Percentiles rank a stretch among this genome's conserved stretches.
Evolutionary conservation across 2,888 invertebrate genomes (phyloP).

Genomic region (Ormyrus rosae): DNA sequence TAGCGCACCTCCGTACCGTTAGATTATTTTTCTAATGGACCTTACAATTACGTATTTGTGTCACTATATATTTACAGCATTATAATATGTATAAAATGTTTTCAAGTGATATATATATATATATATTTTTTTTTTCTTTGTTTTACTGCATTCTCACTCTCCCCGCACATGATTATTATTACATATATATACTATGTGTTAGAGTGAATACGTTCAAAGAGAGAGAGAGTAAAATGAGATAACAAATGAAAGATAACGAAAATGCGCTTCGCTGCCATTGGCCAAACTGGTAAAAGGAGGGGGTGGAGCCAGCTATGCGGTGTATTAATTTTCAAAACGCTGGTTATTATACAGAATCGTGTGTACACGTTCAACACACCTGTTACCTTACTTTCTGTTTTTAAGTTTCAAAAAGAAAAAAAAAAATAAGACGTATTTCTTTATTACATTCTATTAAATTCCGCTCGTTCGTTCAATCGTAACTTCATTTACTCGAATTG

Average conservation of each 20-base stretch:
- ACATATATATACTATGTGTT: conserved; percentile 44
- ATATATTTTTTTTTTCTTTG: conserved; percentile 37
- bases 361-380: conserved; percentile 39
- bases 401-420: not conserved
- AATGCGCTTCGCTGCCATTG: conserved; percentile 74
- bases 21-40: conserved; percentile 44
- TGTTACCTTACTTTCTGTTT: conserved; percentile 13
- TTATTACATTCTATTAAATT: conserved; percentile 36
- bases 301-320: conserved; percentile 76
- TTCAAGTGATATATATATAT: conserved; percentile 23
- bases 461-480: conserved; percentile 42
- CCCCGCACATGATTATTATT: conserved; percentile 58
- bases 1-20: conserved; percentile 64
- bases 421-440: conserved; percentile 20
- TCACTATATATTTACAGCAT: conserved; percentile 40
- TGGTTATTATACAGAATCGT: conserved; percentile 62
- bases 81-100: conserved; percentile 24
- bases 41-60: conserved; percentile 51
- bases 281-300: conserved; percentile 73
- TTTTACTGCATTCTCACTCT: conserved; percentile 57
- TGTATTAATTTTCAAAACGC: conserved; percentile 71
- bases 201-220: not conserved
- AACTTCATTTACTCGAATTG: conserved; percentile 19
- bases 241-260: conserved; percentile 51
- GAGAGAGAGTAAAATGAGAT: conserved; percentile 29